phyloP scores from a whole-genome alignment of 92 coral and sea anemone genomes.

The Diadumene lineata region DNA sequence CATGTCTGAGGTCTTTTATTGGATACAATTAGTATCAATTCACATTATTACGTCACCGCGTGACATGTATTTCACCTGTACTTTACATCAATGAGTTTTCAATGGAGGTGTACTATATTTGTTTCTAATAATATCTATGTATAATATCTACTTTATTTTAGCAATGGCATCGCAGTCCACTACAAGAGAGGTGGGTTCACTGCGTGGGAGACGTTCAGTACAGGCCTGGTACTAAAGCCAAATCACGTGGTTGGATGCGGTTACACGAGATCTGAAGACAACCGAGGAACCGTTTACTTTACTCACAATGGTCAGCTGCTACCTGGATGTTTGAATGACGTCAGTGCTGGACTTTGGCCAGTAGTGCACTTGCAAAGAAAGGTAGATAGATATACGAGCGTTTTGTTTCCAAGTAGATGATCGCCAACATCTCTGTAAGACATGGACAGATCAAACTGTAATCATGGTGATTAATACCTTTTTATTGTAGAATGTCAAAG shows the following conservation, averaged over 20 bases:
- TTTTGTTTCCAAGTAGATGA: background rate
- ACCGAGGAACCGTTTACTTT: constrained; percentile 75
- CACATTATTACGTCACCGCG: too few relatives aligned
- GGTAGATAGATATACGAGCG: constrained; percentile 34
- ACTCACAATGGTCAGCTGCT: constrained; percentile 89
- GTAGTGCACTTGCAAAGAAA: constrained; percentile 91
- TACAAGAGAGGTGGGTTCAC: constrained; percentile 88
- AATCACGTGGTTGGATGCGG: constrained; percentile 94
- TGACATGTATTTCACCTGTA: too few relatives aligned
- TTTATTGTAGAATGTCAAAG: constrained; percentile 65
- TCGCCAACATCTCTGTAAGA: background rate
- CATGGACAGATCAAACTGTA: background rate
- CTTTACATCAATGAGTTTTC: too few relatives aligned
- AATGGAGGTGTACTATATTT: too few relatives aligned
- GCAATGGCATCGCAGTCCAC: constrained; percentile 91
- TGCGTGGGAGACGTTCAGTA: constrained; percentile 80
- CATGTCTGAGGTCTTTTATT: too few relatives aligned
- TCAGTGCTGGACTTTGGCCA: constrained; percentile 87
- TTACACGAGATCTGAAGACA: constrained; percentile 65
- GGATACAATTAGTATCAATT: too few relatives aligned
- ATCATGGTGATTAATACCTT: background rate
- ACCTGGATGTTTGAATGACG: constrained; percentile 64
- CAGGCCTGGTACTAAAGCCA: constrained; percentile 66
- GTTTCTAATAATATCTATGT: too few relatives aligned
- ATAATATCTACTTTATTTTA: constrained; percentile 13